Base-by-base conservation (phyloP, 2,888 invertebrate species). In the Boloria selene region DNA sequence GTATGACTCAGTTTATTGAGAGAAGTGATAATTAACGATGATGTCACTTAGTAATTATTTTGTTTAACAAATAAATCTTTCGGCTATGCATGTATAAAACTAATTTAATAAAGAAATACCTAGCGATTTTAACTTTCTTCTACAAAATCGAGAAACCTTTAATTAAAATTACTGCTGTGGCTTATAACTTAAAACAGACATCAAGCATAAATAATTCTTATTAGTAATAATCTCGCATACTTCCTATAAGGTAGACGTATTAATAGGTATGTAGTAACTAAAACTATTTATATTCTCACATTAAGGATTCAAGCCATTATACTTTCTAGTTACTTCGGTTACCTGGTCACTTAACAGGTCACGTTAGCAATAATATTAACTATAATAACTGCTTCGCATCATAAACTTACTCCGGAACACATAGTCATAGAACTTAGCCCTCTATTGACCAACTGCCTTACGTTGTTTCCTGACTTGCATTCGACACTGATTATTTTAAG, bases 11-110 rank as follows among this genome's bases (percentile, higher is more conserved):
- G 53, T 64, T 47, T 53, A 62, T 62, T 17, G 26, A 51, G 42
- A 47, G 22, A 22, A 60, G 42, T 47, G 54, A 61, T 61, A 10
- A 49, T 44, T 44, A 55, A 54, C 42, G 47, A 44, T 61, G 50
- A 65, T 61, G 65, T 65, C 60, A 65, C 38, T 16, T 47, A 31
- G 51, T 50, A 59, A 47, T 38, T 64, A 38, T 64, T 64, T 53
- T 17, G 31, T 47, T 47, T 14, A 52, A 31, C 16, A 16, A 59
- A 31, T 4, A 31, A 26, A 49, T 13, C 16, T 17, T 14, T 44
- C n/a, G 22, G 13, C 13, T 38, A 38, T n/a, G n/a, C 31, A 7
- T 38, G 7, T 31, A 6, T 6, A 31, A 31, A 31, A 31, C 31
- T 31, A 31, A 5, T 31, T 31, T 22, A 1, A 38, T 10, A 2